These are phyloP conservation scores for Enteromius anoplus DNA, from an alignment of 2,797 vertebrate species.

Conservation along the genomic window DNA sequence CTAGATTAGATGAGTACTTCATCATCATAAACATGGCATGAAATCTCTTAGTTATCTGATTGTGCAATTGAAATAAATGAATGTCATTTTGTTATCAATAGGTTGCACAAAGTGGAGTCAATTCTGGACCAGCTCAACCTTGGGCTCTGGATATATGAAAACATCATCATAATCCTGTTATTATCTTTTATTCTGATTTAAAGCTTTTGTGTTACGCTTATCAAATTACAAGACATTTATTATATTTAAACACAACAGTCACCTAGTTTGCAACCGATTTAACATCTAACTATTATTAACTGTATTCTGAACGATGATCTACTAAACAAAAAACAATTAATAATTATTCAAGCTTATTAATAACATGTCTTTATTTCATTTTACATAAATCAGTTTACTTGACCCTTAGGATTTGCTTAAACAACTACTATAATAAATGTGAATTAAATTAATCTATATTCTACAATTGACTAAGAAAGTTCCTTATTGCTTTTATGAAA, in stretches of 20 bases:
- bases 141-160: conserved; percentile 74
- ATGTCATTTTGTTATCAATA: conserved; percentile 52
- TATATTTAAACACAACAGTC: not conserved
- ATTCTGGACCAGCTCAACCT: conserved; percentile 66
- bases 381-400: not conserved
- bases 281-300: no score
- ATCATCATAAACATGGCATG: not conserved
- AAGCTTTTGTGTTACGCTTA: not conserved
- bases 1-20: not conserved
- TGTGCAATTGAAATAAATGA: not conserved
- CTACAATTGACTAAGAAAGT: not conserved
- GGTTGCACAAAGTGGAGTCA: conserved; percentile 68
- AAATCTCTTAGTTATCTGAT: not conserved
- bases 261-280: not conserved
- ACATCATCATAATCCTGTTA: not conserved
- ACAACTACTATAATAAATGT: conserved; percentile 8
- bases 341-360: not conserved
- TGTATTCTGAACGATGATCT: not conserved
- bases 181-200: not conserved
- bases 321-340: not conserved
- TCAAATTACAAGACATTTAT: not conserved
- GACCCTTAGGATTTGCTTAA: not conserved
- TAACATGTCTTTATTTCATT: not conserved
- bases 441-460: not conserved
- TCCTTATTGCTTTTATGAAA: not conserved